Evolutionary conservation across 2,113 vertebrate species (phyloP), one percentile per base, ranked within the genome.

Genomic region (Silurus glanis): DNA sequence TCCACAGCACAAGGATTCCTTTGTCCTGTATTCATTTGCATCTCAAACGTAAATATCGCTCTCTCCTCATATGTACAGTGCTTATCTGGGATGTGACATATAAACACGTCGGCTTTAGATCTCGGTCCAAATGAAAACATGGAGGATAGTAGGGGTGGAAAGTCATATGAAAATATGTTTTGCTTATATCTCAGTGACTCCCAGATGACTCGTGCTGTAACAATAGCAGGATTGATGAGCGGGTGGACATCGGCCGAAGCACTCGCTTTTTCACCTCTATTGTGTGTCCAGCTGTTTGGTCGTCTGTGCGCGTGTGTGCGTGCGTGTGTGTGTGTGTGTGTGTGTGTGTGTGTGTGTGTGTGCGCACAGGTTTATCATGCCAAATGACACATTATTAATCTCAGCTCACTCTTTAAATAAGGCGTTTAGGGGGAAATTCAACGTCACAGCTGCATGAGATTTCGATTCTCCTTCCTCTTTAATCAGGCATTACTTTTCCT

Each of bases 161-260:
- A 72, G 64, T 83, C 80, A 80, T 86, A 86, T 83, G 75, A 84
- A 86, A 89, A 89, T 80, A 55, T 89, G 84, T 89, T 88, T 84
- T 86, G 78, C 79, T 88, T 88, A 87, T 80, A 89, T 82, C 86
- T 88, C 88, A 80, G 86, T 59, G 78, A 88, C 82, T 90, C 88
- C 85, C 85, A 87, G 78, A 88, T 86, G 88, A 83, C 83, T 78
- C 56, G 88, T 25, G 78, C 56, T 82, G 74, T 87, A 90, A 88
- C 90, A 89, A 90, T 88, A 89, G 88, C 67, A 83, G 82, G 88
- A 88, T 87, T 89, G 88, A 88, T 83, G 86, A 90, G 51, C 74
- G 84, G 86, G 86, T 80, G 86, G 84, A 86, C 80, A 86, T 47
- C 67, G 81, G 55, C 45, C 13, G 58, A 69, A 58, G 82, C 79